Evolutionary conservation across 2,797 vertebrate species (phyloP), one percentile per base, ranked within the genome.

Genomic region (Alexandromys oeconomus): DNA sequence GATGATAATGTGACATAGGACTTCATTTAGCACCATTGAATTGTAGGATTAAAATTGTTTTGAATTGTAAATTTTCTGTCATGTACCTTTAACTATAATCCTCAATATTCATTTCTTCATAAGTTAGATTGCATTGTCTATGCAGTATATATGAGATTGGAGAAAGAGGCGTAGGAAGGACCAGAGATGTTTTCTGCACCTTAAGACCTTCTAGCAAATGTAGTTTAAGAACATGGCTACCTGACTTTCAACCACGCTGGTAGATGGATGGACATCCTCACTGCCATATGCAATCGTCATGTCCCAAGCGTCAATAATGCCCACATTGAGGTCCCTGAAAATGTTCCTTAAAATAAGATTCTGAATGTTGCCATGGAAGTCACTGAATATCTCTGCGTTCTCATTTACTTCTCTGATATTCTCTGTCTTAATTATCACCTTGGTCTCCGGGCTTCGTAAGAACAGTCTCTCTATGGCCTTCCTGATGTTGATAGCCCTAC

Each of bases 241-340:
- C 78, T 97, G 97, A 81, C 89, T 94, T 59, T 23, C 54, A 89
- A 97, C 40, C n/a, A 97, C 91, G 8, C 94, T 31, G 2, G 92
- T 71, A 3, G 80, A 77, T 10, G 89, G 93, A 46, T 96, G 97
- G 7, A 37, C 5, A 1, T 59, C 29, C 21, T 94, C 51, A 25
- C 71, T 92, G 40, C 3, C 14, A 65, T 94, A 97, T 6, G 97
- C 94, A 51, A 96, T 37, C 10, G 93, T 92, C 97, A 96, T 97
- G 77, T 97, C 98, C 97, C 96, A 97, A 17, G 90, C 95, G 69
- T 97, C 97, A 63, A 96, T 95, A 89, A 98, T 87, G 9, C 94
- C 92, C 91, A 97, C 74, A 2, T 37, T 93, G 17, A 98, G 86
- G 85, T 76, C 90, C 21, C 73, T 59, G 78, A 98, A 97, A 88